These are phyloP conservation scores for Hycleus phaleratus DNA, from an alignment of 1,140 invertebrate species.

Conservation along the genomic window DNA sequence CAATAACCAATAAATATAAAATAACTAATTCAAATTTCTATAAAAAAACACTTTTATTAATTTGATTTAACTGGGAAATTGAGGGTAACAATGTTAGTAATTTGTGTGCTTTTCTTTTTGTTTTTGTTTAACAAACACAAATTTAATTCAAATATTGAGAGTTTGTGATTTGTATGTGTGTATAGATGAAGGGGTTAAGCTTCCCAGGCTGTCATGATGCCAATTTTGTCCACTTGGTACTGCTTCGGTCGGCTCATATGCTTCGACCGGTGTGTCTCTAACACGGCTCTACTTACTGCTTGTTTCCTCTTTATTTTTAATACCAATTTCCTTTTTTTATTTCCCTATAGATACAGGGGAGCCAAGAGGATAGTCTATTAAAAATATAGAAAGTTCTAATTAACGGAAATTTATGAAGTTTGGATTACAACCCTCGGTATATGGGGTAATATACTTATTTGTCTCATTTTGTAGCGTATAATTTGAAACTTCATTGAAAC, in stretches of 20 bases:
- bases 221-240: slow-evolving; percentile 86
- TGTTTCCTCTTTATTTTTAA: background rate
- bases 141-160: slow-evolving; percentile 8
- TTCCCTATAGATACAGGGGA: no score
- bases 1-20: no score
- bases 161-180: slow-evolving; percentile 22
- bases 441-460: no score
- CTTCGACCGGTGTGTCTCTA: slow-evolving; percentile 82
- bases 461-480: no score
- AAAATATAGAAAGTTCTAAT: no score
- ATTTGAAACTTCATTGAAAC: no score
- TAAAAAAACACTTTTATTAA: no score
- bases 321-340: no score
- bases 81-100: slow-evolving; percentile 7
- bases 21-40: no score
- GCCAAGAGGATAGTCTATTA: background rate
- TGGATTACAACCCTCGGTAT: no score
- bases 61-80: slow-evolving; percentile 3
- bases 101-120: background rate
- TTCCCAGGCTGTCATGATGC: slow-evolving; percentile 91
- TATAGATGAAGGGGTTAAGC: slow-evolving; percentile 88
- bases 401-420: no score
- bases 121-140: background rate
- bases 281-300: slow-evolving; percentile 22
- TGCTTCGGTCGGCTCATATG: slow-evolving; percentile 88